A percentile compares a stretch with the other conserved stretches of the same genome.
Conservation (phyloP, 2,888 invertebrate species). For the Perdita meconis region DNA sequence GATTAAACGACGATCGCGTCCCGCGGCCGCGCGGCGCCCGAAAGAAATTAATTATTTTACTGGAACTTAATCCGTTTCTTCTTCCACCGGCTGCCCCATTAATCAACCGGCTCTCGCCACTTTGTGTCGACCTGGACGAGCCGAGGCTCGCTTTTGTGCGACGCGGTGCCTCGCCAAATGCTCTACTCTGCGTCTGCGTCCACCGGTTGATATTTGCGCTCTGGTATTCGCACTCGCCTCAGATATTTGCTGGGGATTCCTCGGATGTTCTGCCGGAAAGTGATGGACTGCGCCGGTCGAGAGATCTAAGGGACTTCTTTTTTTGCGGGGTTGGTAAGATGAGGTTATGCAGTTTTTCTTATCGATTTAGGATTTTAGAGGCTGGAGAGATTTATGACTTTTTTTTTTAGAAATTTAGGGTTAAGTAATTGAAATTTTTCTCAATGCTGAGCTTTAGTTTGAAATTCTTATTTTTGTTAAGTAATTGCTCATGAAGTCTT, state of each 20-base stretch:
- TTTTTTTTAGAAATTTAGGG: no score
- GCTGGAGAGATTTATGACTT: no score
- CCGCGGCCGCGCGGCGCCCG: not conserved
- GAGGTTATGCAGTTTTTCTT: no score
- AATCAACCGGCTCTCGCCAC: slow-evolving; percentile 28
- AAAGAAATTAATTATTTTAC: slow-evolving; percentile 56
- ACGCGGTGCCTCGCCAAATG: not conserved
- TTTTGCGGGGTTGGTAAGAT: no score
- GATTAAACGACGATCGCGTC: slow-evolving; percentile 61
- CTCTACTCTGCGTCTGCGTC: not conserved
- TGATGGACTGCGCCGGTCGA: no score
- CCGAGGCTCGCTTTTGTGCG: not conserved
- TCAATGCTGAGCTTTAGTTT: no score
- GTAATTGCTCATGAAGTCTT: no score
- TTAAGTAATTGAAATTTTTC: no score
- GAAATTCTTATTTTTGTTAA: no score
- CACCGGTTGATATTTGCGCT: not conserved
- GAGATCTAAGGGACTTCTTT: no score
- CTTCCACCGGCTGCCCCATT: slow-evolving; percentile 21
- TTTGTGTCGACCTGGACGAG: not conserved
- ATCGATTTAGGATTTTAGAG: no score
- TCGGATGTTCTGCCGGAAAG: no score
- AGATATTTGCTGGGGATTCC: not conserved
- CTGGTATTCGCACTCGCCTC: not conserved
- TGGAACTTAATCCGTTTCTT: slow-evolving; percentile 40